Base-by-base conservation (phyloP, 1,140 invertebrate genomes). In the Heterodera carotae region DNA sequence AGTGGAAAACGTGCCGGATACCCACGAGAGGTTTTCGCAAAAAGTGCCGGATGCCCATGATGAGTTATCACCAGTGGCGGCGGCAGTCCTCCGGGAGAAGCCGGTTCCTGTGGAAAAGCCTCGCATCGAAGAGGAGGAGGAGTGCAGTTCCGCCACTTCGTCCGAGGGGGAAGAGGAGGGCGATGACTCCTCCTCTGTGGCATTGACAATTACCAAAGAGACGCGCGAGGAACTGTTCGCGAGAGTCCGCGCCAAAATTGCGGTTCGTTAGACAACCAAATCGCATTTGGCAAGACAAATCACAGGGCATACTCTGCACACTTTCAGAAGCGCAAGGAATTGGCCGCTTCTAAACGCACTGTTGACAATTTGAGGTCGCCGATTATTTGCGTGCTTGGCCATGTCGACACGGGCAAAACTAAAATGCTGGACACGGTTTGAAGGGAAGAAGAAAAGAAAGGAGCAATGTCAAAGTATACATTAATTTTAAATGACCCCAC, bases 401-500 rank as follows among this genome's bases (percentile, higher is more conserved):
- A 99, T 88, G 97, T 99, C 48, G 97, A 99, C 90, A 99, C 97
- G 0, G 97, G 96, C 60, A 99, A 99, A 91, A 99, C 97, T 0
- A 99, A 99, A 89, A 98, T 99, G 84, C 89, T 99, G 60, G 97
- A 99, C 88, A 99, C 98, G 89, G 78, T 78, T 43, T 75, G 59
- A 43, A 73, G 36, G 18, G 27, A 71, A 39, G 25, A 33, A 18
- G 33, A 25, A 56, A 29, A n/a, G 15, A 25, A 34, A 53, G 48
- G 15, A 22, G 22, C 48, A 56, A 56, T 56, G 15, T 75, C 25
- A 34, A 29, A n/a, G 75, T n/a, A 18, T 75, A 79, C n/a, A 60
- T 77, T 8, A 43, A 34, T 27, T 36, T 67, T 69, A 12, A 80
- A 69, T 43, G 31, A 64, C 69, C 3, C 29, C 8, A 10, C 75